Evolutionary conservation across 92 coral and sea anemone genomes (phyloP).

Genomic region (Metridium senile): DNA sequence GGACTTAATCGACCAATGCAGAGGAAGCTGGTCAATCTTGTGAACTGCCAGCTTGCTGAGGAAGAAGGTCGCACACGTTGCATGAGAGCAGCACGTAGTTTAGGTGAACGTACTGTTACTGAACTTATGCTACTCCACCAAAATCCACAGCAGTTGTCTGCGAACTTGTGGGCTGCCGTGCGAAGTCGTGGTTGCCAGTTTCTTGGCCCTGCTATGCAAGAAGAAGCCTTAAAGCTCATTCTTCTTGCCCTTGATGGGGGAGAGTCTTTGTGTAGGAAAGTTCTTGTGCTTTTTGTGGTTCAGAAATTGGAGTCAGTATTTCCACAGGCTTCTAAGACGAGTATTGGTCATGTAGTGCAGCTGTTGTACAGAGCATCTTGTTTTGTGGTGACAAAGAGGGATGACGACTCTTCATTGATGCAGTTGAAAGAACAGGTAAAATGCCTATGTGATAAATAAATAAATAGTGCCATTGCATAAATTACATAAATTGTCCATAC

Average conservation of each 20-base stretch:
- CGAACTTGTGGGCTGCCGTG: slow-evolving; percentile 96
- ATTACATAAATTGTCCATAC: neutral
- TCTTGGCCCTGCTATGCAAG: slow-evolving; percentile 99
- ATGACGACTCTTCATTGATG: slow-evolving; percentile 97
- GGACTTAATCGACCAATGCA: slow-evolving; percentile 96
- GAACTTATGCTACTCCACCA: slow-evolving; percentile 97
- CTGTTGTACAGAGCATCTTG: slow-evolving; percentile 88
- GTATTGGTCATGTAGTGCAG: slow-evolving; percentile 93
- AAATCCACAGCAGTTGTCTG: slow-evolving; percentile 89
- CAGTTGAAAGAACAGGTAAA: slow-evolving; percentile 93
- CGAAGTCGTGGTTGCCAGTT: slow-evolving; percentile 99
- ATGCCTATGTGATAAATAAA: neutral
- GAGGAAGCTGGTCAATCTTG: slow-evolving; percentile 92
- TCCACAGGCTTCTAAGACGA: slow-evolving; percentile 89
- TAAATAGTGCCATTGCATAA: neutral
- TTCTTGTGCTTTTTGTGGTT: slow-evolving; percentile 91
- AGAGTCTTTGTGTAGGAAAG: slow-evolving; percentile 95
- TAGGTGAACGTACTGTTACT: slow-evolving; percentile 96
- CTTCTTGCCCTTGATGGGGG: slow-evolving; percentile 96
- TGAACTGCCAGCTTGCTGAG: slow-evolving; percentile 97
- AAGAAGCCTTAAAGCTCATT: slow-evolving; percentile 90
- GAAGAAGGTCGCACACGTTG: slow-evolving; percentile 94
- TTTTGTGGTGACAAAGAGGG: slow-evolving; percentile 91
- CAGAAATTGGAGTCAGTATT: slow-evolving; percentile 77
- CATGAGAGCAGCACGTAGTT: slow-evolving; percentile 97